These are phyloP conservation scores for Phortica magna DNA, from an alignment of 2,888 invertebrate genomes.

Conservation along the genomic window DNA sequence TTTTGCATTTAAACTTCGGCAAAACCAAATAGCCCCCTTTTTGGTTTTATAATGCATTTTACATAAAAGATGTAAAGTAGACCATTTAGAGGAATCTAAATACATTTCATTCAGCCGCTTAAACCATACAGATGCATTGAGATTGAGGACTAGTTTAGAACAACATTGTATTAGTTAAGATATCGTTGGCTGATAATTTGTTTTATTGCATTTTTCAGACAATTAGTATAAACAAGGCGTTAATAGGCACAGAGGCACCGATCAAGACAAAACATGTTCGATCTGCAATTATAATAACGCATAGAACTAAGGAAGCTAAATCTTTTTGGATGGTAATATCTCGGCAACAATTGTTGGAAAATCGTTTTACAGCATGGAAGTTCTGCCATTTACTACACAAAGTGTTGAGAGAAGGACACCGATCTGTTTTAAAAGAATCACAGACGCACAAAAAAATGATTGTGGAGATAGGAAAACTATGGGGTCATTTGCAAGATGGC, in stretches of 20 bases:
- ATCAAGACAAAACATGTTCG: constrained; percentile 99
- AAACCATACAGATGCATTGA: no score
- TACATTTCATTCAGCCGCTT: not conserved
- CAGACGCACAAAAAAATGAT: constrained; percentile 88
- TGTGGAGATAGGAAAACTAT: constrained; percentile 92
- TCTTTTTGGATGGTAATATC: constrained; percentile 90
- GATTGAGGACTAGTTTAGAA: no score
- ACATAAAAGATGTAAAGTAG: no score
- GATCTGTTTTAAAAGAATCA: constrained; percentile 90
- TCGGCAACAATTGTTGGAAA: constrained; percentile 82
- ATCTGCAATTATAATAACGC: constrained; percentile 95
- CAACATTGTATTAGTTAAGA: not conserved
- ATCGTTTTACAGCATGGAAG: constrained; percentile 98
- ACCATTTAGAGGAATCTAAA: no score
- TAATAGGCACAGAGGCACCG: constrained; percentile 93
- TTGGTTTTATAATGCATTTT: no score
- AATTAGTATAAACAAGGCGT: constrained; percentile 94
- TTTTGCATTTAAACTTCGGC: no score
- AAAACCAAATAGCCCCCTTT: no score
- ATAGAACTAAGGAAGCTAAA: constrained; percentile 92
- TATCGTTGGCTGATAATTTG: not conserved
- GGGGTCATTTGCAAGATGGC: constrained; percentile 96
- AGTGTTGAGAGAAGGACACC: constrained; percentile 95
- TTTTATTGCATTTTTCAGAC: constrained; percentile 78
- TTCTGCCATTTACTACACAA: constrained; percentile 99